phyloP scores from a whole-genome alignment of 2,113 vertebrate species.

The Rhinolophus ferrumequinum region DNA sequence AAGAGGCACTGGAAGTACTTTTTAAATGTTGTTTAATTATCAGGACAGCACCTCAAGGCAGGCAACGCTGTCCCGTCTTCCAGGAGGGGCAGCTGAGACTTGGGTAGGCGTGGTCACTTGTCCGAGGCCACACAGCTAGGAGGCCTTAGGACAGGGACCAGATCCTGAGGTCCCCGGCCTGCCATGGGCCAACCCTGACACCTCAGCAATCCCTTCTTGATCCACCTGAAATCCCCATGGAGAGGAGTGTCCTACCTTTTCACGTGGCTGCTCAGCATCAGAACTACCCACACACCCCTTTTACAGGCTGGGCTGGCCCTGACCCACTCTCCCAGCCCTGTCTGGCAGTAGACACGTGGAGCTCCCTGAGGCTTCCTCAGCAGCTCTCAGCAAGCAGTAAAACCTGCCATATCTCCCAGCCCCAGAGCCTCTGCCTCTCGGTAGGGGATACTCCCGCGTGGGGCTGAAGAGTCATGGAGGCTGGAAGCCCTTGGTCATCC shows the following conservation, averaged over 20 bases:
- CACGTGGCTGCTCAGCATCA: not conserved
- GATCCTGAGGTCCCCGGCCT: not conserved
- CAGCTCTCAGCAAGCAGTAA: not conserved
- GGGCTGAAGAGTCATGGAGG: rapidly evolving
- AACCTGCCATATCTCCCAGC: not conserved
- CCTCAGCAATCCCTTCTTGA: not conserved
- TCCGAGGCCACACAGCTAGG: not conserved
- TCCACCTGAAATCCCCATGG: not conserved
- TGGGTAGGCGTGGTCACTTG: not conserved
- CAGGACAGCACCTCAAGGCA: not conserved
- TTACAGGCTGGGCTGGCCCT: not conserved
- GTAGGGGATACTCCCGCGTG: rapidly evolving
- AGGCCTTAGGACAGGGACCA: too few relatives aligned
- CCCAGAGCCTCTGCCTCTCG: not conserved
- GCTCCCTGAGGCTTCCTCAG: not conserved
- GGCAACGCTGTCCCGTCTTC: not conserved
- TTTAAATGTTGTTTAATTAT: constrained; percentile 47
- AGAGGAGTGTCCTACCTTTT: not conserved
- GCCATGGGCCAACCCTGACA: not conserved
- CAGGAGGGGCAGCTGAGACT: not conserved
- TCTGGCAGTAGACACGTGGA: not conserved
- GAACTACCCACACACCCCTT: not conserved
- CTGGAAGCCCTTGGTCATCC: not conserved
- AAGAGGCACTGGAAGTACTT: not conserved
- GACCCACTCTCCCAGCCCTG: not conserved